A percentile compares a stretch with the other conserved stretches of the same genome.
Conservation (phyloP, 1,140 invertebrate species). For the Caligus rogercresseyi region DNA sequence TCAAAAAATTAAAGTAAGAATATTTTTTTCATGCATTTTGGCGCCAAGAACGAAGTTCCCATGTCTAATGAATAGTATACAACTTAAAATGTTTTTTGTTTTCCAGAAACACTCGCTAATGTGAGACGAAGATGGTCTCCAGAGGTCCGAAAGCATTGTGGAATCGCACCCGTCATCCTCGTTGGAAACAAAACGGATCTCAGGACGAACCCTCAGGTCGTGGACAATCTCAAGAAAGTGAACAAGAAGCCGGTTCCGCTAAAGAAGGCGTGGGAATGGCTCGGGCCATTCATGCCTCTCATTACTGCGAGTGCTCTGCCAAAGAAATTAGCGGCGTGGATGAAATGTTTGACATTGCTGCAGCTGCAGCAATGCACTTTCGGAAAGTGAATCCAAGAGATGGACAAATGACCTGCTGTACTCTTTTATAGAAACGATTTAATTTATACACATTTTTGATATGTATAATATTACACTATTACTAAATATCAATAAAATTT, state of each 20-base stretch:
- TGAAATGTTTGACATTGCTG: constrained; percentile 39
- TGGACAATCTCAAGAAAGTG: constrained; percentile 52
- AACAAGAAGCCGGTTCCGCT: neutral
- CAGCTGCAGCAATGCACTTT: constrained; percentile 37
- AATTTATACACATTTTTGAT: no score
- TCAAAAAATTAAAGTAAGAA: no score
- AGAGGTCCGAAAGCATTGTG: constrained; percentile 3
- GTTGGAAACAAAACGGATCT: constrained; percentile 99
- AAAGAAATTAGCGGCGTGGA: constrained; percentile 38
- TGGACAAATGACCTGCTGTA: no score
- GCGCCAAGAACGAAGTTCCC: no score
- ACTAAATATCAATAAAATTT: no score
- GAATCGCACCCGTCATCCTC: constrained; percentile 88
- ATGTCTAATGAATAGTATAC: neutral
- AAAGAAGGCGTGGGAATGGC: constrained; percentile 34
- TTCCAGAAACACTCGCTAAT: constrained; percentile 4
- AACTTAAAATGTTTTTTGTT: neutral
- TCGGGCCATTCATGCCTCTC: constrained; percentile 36
- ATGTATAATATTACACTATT: no score
- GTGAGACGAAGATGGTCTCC: neutral
- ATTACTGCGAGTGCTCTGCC: constrained; percentile 39
- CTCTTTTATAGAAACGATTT: no score
- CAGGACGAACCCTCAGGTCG: constrained; percentile 93
- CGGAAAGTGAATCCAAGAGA: no score
- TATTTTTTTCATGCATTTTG: no score